Evolutionary conservation across 1,140 invertebrate species (phyloP), one percentile per base, ranked within the genome.

Genomic region (Anthonomus grandis): DNA sequence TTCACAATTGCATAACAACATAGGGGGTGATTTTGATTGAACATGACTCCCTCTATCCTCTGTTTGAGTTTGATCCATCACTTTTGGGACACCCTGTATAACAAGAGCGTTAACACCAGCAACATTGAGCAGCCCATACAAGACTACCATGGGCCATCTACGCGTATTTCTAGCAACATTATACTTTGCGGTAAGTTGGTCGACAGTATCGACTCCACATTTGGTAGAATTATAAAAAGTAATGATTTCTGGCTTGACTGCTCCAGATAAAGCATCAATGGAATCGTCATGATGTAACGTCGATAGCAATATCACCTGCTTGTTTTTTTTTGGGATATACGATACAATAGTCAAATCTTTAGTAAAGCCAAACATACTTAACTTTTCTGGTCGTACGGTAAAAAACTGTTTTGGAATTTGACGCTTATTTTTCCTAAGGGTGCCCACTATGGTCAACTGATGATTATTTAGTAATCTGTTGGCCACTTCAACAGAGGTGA

Each of bases 191-290:
- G 66, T 68, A 44, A 66, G 64, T 47, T 75, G 56, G 53, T 76
- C 73, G 4, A 75, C 53, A 17, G 54, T 61, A 62, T 76, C 74
- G 2, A 76, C 71, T 25, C 66, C 71, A 41, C 69, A 70, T 70
- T 78, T 78, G 9, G 73, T 76, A 10, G 24, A 21, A 52, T 69
- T 68, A 47, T 69, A 75, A 51, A 64, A 60, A 1, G 59, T 22
- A 13, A 74, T 65, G 23, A 74, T 66, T 46, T 75, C 65, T 25
- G 72, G 67, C 55, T 74, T 74, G 21, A 27, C 21, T 44, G 39
- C 19, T 38, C 64, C 50, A 12, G 23, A 27, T 9, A 25, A 12
- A 15, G 22, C 37, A 57, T 70, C 67, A 47, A 70, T 64, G 41
- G 54, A 21, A 48, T 62, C 44, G 39, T 54, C 58, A 42, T 62